Base-by-base conservation (phyloP, 2,888 invertebrate genomes). In the Spatulosminthurus flaviceps region DNA sequence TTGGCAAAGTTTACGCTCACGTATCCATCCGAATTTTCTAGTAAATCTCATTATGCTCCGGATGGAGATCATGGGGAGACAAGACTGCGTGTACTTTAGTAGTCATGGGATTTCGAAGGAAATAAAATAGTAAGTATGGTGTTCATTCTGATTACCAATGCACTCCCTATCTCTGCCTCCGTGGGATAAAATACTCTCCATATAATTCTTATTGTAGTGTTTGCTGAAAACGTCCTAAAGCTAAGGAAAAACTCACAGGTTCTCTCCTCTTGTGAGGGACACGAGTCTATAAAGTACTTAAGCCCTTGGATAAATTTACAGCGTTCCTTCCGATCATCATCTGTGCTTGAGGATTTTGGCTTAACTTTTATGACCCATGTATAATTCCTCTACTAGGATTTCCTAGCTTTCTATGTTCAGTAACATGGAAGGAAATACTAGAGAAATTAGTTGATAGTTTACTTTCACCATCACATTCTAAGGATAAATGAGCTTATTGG, bases 321-420 rank as follows among this genome's bases (percentile, higher is more conserved):
- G 51, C 51, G n/a, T 51, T 19, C 51, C n/a, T 51, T 51, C n/a
- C 41, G 9, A 2, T 51, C 51, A 2, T 19, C n/a, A 51, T 51
- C 16, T 51, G 51, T 51, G 16, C 51, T 72, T 51, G 22, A 19
- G 43, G 72, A 43, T 72, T 51, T 26, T 26, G 72, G 72, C 26
- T 51, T 72, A 51, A 72, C 41, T 72, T 71, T 72, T 72, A 72
- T 72, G 72, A 72, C 72, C 72, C 26, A 24, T 41, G 51, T 51
- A 51, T 51, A 51, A 51, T 51, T 51, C n/a, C 19, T n/a, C 7
- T 51, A 19, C 19, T 51, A 2, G 51, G 51, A 51, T 51, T 51
- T 51, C 51, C 51, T 51, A n/a, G n/a, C n/a, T n/a, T n/a, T n/a
- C n/a, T n/a, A n/a, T n/a, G n/a, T n/a, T n/a, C n/a, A n/a, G n/a